Base-by-base conservation (phyloP, 2,113 vertebrate species). In the Chaetorhynchus papuensis region DNA sequence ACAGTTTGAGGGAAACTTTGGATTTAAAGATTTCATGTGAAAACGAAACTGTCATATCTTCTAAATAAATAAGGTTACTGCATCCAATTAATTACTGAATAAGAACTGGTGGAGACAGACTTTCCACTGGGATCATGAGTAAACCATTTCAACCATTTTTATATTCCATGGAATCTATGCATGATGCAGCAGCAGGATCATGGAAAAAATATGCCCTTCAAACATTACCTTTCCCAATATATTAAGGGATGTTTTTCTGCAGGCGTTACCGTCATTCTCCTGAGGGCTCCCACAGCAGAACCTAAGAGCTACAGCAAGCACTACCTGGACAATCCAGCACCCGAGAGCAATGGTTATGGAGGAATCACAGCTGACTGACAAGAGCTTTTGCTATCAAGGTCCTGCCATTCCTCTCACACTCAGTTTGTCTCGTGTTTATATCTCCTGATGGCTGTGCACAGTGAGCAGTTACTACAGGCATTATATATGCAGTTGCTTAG, bases 261-360 rank as follows among this genome's bases (percentile, higher is more conserved):
- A 79, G 44, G 33, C 13, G 68, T 27, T 10, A 52, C 12, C 24
- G 39, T 52, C 10, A 39, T 13, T n/a, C 9, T 56, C 30, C 44
- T 20, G 31, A 54, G 27, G 28, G 24, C 4, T 92, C 7, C 13
- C 24, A 50, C 18, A 66, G 52, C 20, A 90, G 27, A 20, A 47
- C 5, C 10, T 12, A 35, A 24, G 20, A 74, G 18, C 21, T 77
- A 23, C 31, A 52, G 16, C 12, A 88, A 37, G 13, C 6, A 50
- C 9, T 11, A 53, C 33, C 28, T 70, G 59, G 18, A 45, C 12
- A 57, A 50, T 53, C 16, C 45, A 90, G n/a, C 28, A 18, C 0
- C 1, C 0, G 0, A 37, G 16, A 89, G 6, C 18, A 45, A 3
- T 0, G 1, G 8, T 22, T 80, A 30, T 26, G 11, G 49, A 88